Base-by-base conservation (phyloP, 2,888 invertebrate genomes). In the Morpho achilles region DNA sequence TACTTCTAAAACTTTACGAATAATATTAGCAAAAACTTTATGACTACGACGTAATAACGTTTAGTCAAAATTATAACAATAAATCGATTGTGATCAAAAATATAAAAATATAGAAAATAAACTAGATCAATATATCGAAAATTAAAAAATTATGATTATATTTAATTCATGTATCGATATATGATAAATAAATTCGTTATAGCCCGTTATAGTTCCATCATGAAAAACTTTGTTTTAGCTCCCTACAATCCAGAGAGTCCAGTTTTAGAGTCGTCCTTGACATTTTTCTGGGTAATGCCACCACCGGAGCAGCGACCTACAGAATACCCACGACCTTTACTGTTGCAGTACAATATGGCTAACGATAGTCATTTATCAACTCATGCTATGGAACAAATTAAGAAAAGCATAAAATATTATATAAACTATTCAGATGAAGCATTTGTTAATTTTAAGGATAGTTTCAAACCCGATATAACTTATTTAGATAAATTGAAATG, bases 231-330 rank as follows among this genome's bases (percentile, higher is more conserved):
- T 58, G 39, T 91, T 92, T 56, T 78, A 97, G 96, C 97, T 44
- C 96, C 97, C 0, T 96, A 96, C 74, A 95, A 95, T 74, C 94
- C 94, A 60, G 96, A 96, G 76, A 95, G 94, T 73, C 93, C 93
- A 55, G 95, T 95, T 32, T 82, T 96, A 67, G 97, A 97, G 74
- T 97, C 97, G 0, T 95, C 95, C 50, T 92, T 97, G 9, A 95
- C 96, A 63, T 95, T 96, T 58, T 98, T 96, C 82, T 98, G 98
- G 98, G 97, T 98, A 4, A 94, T 97, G 90, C 98, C 98, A n/a
- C 98, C 98, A 2, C 96, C 97, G 48, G 98, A 98, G 89, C 96
- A 95, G 74, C 94, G 96, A 69, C 97, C 97, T 8, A 94, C 96
- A 56, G 98, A 98, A 82, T 97, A 98, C 81, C 98, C 98, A 0